Percentiles rank a stretch among this genome's conserved stretches.
These are phyloP conservation scores for Vireo griseus DNA, from an alignment of 2,797 vertebrate genomes.

Conservation along the genomic window DNA sequence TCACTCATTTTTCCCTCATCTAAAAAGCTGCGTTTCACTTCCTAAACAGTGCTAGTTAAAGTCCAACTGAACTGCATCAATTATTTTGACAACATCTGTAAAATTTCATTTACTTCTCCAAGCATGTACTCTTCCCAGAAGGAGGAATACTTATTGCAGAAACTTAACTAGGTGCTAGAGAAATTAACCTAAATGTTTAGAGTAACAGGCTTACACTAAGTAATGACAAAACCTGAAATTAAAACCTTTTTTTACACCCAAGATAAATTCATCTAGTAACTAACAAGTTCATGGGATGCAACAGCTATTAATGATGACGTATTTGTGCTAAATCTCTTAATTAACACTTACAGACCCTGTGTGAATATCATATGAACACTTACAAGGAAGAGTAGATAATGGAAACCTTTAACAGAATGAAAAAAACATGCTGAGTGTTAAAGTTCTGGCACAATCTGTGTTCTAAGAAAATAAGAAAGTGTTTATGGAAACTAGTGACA, in stretches of 20 bases:
- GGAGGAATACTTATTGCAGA: not conserved
- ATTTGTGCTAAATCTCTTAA: not conserved
- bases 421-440: not conserved
- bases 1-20: not conserved
- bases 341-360: not conserved
- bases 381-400: not conserved
- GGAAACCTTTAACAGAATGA: not conserved
- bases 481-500: not conserved
- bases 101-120: not conserved
- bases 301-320: not conserved
- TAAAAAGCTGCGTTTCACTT: not conserved
- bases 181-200: not conserved
- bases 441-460: not conserved
- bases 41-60: not conserved
- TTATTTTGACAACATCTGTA: not conserved
- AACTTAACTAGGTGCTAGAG: not conserved
- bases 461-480: not conserved
- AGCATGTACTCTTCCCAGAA: not conserved
- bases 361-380: not conserved
- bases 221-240: not conserved
- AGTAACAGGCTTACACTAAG: not conserved
- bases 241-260: not conserved
- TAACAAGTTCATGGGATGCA: not conserved
- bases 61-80: not conserved
- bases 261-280: not conserved